Conservation (phyloP, 2,113 vertebrate species). For the Calcarius ornatus region DNA sequence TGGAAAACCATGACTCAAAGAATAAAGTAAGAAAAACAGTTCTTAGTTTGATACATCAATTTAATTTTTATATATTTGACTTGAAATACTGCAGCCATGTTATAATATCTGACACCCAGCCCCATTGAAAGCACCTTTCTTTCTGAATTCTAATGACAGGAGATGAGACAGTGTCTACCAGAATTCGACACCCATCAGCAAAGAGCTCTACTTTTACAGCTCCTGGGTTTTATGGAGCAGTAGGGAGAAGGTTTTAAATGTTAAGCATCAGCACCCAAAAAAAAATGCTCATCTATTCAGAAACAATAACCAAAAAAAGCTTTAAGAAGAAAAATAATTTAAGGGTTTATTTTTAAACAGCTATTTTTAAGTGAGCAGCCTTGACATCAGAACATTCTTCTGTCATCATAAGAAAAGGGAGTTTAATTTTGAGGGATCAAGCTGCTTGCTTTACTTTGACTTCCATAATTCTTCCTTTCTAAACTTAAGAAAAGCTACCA, state of each 20-base stretch:
- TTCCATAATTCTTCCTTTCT: background rate
- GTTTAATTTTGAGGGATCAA: background rate
- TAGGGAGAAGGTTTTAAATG: background rate
- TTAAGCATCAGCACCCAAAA: constrained; percentile 20
- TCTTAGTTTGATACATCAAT: background rate
- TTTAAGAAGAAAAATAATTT: constrained; percentile 5
- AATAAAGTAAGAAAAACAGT: background rate
- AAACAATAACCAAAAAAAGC: background rate
- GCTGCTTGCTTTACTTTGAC: constrained; percentile 7
- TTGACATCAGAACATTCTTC: constrained; percentile 31
- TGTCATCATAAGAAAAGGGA: constrained; percentile 1
- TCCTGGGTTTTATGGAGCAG: background rate
- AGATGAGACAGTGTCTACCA: background rate
- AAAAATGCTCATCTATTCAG: constrained; percentile 1
- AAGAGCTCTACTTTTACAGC: background rate
- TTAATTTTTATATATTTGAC: background rate
- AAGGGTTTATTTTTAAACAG: constrained; percentile 43
- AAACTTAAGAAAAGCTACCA: constrained; percentile 3
- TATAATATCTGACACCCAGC: background rate
- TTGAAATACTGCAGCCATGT: background rate
- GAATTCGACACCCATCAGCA: background rate
- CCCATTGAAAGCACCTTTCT: background rate
- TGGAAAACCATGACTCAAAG: background rate
- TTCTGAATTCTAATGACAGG: background rate
- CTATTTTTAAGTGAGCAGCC: constrained; percentile 26